Evolutionary conservation across 2,797 vertebrate species (phyloP).

Genomic region (Rhyacichthys aspro): DNA sequence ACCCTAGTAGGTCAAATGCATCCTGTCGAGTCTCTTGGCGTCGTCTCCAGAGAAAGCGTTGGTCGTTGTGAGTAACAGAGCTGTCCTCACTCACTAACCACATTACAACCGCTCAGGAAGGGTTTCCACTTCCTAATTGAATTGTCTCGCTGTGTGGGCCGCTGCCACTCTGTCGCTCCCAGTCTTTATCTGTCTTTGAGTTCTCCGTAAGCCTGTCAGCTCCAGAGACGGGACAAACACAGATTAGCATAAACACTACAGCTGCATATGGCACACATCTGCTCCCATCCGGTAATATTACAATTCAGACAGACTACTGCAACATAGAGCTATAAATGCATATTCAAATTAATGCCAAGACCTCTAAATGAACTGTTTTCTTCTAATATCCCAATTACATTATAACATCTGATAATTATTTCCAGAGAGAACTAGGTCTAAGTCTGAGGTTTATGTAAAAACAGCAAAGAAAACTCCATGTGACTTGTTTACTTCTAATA

Average conservation of each 20-base stretch:
- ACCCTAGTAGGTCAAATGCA: no score
- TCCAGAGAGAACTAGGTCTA: no score
- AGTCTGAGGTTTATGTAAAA: no score
- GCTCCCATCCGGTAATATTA: slow-evolving; percentile 4
- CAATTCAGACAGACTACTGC: slow-evolving; percentile 11
- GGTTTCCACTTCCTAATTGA: slow-evolving; percentile 54
- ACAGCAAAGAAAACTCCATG: no score
- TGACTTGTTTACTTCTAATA: no score
- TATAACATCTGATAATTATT: no score
- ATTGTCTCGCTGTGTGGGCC: slow-evolving; percentile 43
- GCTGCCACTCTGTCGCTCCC: slow-evolving; percentile 1
- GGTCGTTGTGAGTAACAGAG: slow-evolving; percentile 15
- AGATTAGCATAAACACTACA: slow-evolving; percentile 28
- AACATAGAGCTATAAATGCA: background rate
- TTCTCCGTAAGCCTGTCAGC: slow-evolving; percentile 14
- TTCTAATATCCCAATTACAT: background rate
- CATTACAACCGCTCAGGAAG: slow-evolving; percentile 46
- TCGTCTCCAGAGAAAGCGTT: background rate
- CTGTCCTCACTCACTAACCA: slow-evolving; percentile 32
- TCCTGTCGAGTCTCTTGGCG: background rate
- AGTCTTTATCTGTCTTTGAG: background rate
- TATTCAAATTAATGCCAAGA: background rate
- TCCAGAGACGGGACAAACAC: slow-evolving; percentile 23
- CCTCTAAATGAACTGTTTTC: slow-evolving; percentile 7
- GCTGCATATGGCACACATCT: slow-evolving; percentile 47